Base-by-base conservation (phyloP, 2,888 invertebrate species). In the Hemicrepidius hirtus region DNA sequence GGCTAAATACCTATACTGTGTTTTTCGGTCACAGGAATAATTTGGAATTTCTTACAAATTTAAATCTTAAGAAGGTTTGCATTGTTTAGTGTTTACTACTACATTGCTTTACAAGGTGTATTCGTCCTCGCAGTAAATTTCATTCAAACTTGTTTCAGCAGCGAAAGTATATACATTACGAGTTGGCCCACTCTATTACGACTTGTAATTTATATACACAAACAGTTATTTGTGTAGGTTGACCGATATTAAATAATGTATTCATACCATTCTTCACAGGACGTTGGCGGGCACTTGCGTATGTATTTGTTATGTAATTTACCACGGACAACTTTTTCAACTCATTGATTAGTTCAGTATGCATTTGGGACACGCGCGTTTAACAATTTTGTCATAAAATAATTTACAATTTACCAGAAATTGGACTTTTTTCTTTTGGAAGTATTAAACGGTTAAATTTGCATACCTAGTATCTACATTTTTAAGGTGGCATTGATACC, bases 221-320 rank as follows among this genome's bases (percentile, higher is more conserved):
- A 62, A 75, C 72, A 68, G 69, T 67, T 67, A 69, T 70, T 68
- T 63, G 74, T 66, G 73, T 73, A 62, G 73, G 76, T 60, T 67
- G 75, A 21, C 66, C 67, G 71, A 73, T 76, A 76, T 76, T 75
- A 73, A 76, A 76, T 75, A 73, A 73, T 73, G 68, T 73, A 71
- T 75, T 76, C 76, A 73, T 74, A 68, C 74, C 55, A 68, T 70
- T 68, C 74, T 76, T 73, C 69, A 70, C 50, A 63, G 50, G 41
- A 69, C 69, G 75, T 75, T 76, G 73, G 76, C 71, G 35, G n/a
- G 37, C 37, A 37, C 64, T 59, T 59, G 66, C 68, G 75, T 68
- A 69, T 69, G 64, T 69, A 55, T 71, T 65, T 64, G 37, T 72
- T 72, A 72, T 69, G 67, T 69, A 75, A 72, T 57, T 55, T 57